Evolutionary conservation across 2,888 invertebrate genomes (phyloP), one percentile per base, ranked within the genome.

Genomic region (Hecatera dysodea): DNA sequence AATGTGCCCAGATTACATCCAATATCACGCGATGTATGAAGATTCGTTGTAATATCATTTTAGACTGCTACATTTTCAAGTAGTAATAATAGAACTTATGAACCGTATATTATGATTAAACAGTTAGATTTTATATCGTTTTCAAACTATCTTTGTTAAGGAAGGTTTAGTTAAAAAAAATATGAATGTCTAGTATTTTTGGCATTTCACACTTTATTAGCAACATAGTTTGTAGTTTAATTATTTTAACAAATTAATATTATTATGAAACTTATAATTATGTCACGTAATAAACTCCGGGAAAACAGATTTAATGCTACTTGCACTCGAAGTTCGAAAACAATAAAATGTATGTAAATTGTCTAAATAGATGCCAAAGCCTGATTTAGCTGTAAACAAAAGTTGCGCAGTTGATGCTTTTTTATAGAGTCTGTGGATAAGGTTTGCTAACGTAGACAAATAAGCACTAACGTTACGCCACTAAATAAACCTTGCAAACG

Each of bases 341-440:
- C 44, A 50, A 64, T 48, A 71, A 42, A 0, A 33, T 36, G 66
- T 63, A 29, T 69, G 44, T 72, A 70, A 71, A 67, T 67, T 76
- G 61, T 81, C 60, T 61, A 63, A 79, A 74, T 81, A 79, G 64
- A 66, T 50, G 52, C 64, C 56, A 29, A 50, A n/a, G 44, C 29
- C 22, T 48, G 12, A 5, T 65, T 15, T 27, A 42, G 27, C 5
- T 42, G 22, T 75, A 42, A 56, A 50, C 24, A 50, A 42, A 56
- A 42, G 19, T 48, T 39, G 33, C 12, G 12, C 12, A 46, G 22
- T 67, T 36, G 27, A 7, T 5, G 19, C 7, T 33, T 33, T 24
- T 36, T n/a, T n/a, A 15, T n/a, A 0, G 33, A 12, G 1, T 15
- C 33, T 11, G 7, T n/a, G 33, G 7, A 15, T 5, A 22, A 22